Conservation (phyloP, 2,797 vertebrate genomes). For the Pipistrellus pygmaeus region DNA sequence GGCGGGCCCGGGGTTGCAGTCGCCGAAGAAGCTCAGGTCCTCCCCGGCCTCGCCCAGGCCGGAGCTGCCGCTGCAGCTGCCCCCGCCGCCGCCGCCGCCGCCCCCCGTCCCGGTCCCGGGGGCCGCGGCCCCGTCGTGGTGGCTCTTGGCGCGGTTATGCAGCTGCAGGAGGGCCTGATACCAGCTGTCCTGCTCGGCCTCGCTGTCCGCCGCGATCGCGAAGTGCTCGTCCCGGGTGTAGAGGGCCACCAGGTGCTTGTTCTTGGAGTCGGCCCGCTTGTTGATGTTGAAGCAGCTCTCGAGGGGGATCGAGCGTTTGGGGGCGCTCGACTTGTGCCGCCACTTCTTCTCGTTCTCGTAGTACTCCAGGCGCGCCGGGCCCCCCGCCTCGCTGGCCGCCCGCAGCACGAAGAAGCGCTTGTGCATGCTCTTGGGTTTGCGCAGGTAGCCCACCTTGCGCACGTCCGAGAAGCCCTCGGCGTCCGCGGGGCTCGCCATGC, state of each 20-base stretch:
- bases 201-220: slow-evolving; percentile 92
- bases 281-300: slow-evolving; percentile 96
- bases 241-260: slow-evolving; percentile 94
- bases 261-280: slow-evolving; percentile 95
- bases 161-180: slow-evolving; percentile 93
- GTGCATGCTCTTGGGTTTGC: slow-evolving; percentile 96
- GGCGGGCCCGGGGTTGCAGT: slow-evolving; percentile 90
- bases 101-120: slow-evolving; percentile 73
- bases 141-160: slow-evolving; percentile 92
- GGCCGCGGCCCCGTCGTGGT: slow-evolving; percentile 86
- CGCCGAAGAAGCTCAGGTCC: slow-evolving; percentile 89
- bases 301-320: slow-evolving; percentile 93
- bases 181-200: slow-evolving; percentile 93
- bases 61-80: slow-evolving; percentile 83
- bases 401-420: slow-evolving; percentile 95
- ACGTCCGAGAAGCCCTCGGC: slow-evolving; percentile 93
- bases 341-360: slow-evolving; percentile 96
- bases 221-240: slow-evolving; percentile 95
- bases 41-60: slow-evolving; percentile 86
- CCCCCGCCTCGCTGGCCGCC: slow-evolving; percentile 91
- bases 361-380: slow-evolving; percentile 93
- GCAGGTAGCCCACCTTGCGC: slow-evolving; percentile 95
- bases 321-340: slow-evolving; percentile 94
- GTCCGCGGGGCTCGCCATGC: slow-evolving; percentile 91
- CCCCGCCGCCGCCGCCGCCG: slow-evolving; percentile 71